Percentiles rank a stretch among this genome's conserved stretches.
Evolutionary conservation across 2,113 vertebrate genomes (phyloP).

Genomic region (Tenebrosternarchus preto): DNA sequence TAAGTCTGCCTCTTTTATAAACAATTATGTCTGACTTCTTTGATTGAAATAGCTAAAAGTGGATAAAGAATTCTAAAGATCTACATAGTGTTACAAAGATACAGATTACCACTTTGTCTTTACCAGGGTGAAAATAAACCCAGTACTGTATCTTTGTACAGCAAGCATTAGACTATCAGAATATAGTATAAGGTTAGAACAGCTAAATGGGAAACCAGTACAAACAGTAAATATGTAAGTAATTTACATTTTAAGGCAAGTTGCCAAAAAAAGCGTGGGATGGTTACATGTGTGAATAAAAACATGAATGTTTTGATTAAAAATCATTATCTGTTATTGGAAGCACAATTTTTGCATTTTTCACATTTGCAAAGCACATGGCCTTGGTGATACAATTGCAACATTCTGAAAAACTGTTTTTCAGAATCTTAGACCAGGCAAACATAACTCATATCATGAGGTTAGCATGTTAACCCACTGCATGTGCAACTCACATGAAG

Average conservation of each 20-base stretch:
- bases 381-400: background rate
- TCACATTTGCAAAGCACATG: background rate
- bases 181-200: too few species aligned
- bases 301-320: background rate
- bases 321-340: background rate
- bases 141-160: too few species aligned
- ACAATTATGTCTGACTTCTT: background rate
- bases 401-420: background rate
- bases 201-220: too few species aligned
- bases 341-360: background rate
- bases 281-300: background rate
- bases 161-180: too few species aligned
- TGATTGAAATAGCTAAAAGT: background rate
- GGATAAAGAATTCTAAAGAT: background rate
- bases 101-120: too few species aligned
- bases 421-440: background rate
- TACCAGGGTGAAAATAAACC: too few species aligned
- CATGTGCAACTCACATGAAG: background rate
- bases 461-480: background rate
- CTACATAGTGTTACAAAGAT: too few species aligned
- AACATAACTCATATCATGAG: background rate
- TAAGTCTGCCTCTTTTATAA: background rate
- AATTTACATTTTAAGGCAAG: too few species aligned
- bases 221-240: background rate
- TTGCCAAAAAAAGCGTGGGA: too few species aligned